Base-by-base conservation (phyloP, 2,113 vertebrate genomes). In the Nycticryphes semicollaris region DNA sequence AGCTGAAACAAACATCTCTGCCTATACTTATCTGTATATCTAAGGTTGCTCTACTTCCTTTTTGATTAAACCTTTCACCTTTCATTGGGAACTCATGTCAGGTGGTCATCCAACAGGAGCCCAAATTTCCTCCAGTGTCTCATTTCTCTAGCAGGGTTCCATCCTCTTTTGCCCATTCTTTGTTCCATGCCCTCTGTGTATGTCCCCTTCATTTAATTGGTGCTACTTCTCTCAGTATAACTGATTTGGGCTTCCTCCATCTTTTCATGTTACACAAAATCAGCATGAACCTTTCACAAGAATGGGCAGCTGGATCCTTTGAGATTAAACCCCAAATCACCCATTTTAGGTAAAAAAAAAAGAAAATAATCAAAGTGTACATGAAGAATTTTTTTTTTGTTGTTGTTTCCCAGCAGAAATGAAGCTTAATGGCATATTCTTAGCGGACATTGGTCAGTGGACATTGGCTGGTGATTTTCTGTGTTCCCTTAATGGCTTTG, bases 361-460 rank as follows among this genome's bases (percentile, higher is more conserved):
- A 14, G 15, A 14, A 43, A 43, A 43, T 43, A 50, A 12, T 6
- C 0, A 0, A 62, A 64, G 17, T 14, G 25, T 51, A 63, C 15
- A 5, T 14, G 21, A 15, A 54, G 18, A 70, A 84, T n/a, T 21
- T 64, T 84, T 87, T 23, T 54, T 69, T 60, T 60, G 51, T n/a
- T n/a, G n/a, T n/a, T n/a, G 62, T 84, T 84, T 70, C 69, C 66
- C 64, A 79, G n/a, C n/a, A 89, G 56, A 93, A 57, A 28, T 75
- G 47, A 79, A 87, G 30, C n/a, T 25, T 86, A 62, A 43, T 76
- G 62, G 27, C 24, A 15, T 53, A 25, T 60, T 88, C 63, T 76
- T 67, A 56, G 41, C 10, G 47, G 53, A 53, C 51, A 53, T 53
- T 53, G 27, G 75, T 57, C 88, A 88, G 33, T 31, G 48, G 57